Conservation (phyloP, 2,888 invertebrate genomes). For the Empis livida region DNA sequence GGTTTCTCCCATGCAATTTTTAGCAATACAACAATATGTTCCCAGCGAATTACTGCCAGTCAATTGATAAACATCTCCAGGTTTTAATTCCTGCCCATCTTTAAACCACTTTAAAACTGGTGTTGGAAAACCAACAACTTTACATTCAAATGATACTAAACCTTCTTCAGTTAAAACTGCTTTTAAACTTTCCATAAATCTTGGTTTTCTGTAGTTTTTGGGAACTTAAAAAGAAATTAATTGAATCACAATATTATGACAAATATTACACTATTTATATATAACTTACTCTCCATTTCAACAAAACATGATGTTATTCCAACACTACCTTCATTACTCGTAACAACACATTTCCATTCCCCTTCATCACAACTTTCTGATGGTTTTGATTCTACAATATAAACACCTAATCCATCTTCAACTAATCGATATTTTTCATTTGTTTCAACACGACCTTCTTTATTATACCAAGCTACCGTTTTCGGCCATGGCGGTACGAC, state of each 20-base stretch:
- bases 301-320: slow-evolving; percentile 63
- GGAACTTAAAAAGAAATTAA: slow-evolving; percentile 50
- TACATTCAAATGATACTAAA: slow-evolving; percentile 83
- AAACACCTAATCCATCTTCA: slow-evolving; percentile 74
- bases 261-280: not conserved
- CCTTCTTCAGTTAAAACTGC: slow-evolving; percentile 86
- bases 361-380: slow-evolving; percentile 74
- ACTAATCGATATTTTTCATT: slow-evolving; percentile 57
- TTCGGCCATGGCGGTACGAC: slow-evolving; percentile 78
- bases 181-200: slow-evolving; percentile 80
- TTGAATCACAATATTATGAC: not conserved
- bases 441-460: slow-evolving; percentile 61
- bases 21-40: slow-evolving; percentile 79
- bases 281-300: slow-evolving; percentile 56
- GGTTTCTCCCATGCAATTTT: slow-evolving; percentile 83
- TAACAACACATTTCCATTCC: slow-evolving; percentile 81
- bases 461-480: slow-evolving; percentile 74
- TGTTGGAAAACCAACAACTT: slow-evolving; percentile 84
- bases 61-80: slow-evolving; percentile 83
- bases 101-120: slow-evolving; percentile 82
- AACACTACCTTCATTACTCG: slow-evolving; percentile 58
- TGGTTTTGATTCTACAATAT: slow-evolving; percentile 58
- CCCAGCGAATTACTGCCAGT: slow-evolving; percentile 83
- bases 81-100: slow-evolving; percentile 81
- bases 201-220: slow-evolving; percentile 76